Percentiles rank a stretch among this genome's conserved stretches.
phyloP scores from a whole-genome alignment of 2,888 invertebrate species.

The Imbricaverruca yamaguchii region DNA sequence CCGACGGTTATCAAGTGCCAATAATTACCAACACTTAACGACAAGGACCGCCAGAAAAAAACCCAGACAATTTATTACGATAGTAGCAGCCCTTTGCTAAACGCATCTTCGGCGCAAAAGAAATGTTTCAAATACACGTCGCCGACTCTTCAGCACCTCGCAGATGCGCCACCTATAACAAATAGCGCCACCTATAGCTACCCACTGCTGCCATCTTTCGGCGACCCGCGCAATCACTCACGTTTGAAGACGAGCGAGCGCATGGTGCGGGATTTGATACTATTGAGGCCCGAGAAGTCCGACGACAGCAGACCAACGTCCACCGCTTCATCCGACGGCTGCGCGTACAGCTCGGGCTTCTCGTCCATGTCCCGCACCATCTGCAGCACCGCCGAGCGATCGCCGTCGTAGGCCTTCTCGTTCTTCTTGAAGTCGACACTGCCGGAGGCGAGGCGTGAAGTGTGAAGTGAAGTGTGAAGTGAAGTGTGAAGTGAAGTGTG shows the following conservation, averaged over 20 bases:
- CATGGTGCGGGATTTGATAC: constrained; percentile 4
- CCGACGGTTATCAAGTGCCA: too few relatives aligned
- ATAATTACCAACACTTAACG: too few relatives aligned
- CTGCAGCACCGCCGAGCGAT: constrained; percentile 79
- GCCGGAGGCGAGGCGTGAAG: constrained; percentile 2
- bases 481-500: too few relatives aligned
- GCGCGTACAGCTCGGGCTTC: constrained; percentile 59
- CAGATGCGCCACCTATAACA: too few relatives aligned
- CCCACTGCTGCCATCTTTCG: background rate
- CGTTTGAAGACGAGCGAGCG: background rate
- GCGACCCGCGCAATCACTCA: constrained; percentile 21
- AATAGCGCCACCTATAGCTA: too few relatives aligned
- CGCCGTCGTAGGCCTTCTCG: constrained; percentile 65
- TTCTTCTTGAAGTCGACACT: constrained; percentile 34
- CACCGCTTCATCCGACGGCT: constrained; percentile 8
- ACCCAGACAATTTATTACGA: too few relatives aligned
- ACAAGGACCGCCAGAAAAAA: too few relatives aligned
- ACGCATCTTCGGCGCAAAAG: too few relatives aligned
- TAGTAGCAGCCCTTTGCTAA: too few relatives aligned
- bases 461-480: too few relatives aligned
- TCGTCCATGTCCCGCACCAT: constrained; percentile 82
- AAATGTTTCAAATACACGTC: too few relatives aligned
- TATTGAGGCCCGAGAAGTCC: background rate
- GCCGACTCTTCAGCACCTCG: too few relatives aligned
- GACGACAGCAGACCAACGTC: background rate